A percentile compares a stretch with the other conserved stretches of the same genome.
These are phyloP conservation scores for Pseudotriccus pelzelni DNA, from an alignment of 2,797 vertebrate species.

Conservation along the genomic window DNA sequence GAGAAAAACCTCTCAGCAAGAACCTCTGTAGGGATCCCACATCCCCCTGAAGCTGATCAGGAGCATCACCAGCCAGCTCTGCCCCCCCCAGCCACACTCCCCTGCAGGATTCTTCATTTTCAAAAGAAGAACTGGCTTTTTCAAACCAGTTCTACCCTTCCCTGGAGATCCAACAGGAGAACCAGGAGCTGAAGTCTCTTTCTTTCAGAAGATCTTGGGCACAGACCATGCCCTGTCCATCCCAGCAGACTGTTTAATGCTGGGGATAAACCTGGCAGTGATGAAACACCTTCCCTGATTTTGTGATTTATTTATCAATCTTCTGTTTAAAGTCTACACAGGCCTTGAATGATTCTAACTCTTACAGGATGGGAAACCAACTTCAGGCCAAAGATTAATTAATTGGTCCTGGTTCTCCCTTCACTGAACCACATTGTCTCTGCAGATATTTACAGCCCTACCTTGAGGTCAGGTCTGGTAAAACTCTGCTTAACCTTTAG, in stretches of 20 bases:
- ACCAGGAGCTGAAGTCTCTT: background rate
- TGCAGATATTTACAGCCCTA: background rate
- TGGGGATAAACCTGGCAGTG: background rate
- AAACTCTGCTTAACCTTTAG: background rate
- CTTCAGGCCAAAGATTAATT: background rate
- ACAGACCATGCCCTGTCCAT: background rate
- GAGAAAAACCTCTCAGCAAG: background rate
- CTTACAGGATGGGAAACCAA: background rate
- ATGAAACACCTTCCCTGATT: background rate
- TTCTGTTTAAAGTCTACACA: background rate
- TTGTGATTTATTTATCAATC: background rate
- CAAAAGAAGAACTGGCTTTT: background rate
- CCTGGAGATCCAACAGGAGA: background rate
- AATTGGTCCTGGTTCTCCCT: background rate
- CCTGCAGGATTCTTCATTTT: fast-evolving
- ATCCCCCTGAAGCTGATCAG: background rate
- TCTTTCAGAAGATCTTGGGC: background rate
- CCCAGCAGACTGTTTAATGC: background rate
- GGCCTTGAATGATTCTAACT: background rate
- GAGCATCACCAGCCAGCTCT: background rate
- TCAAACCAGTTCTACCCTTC: background rate
- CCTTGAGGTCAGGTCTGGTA: background rate
- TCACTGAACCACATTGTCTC: background rate
- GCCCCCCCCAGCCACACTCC: background rate
- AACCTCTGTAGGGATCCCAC: background rate